Percentiles rank a stretch among this genome's conserved stretches.
These are phyloP conservation scores for Megalopta genalis DNA, from an alignment of 1,140 invertebrate genomes.

Conservation along the genomic window DNA sequence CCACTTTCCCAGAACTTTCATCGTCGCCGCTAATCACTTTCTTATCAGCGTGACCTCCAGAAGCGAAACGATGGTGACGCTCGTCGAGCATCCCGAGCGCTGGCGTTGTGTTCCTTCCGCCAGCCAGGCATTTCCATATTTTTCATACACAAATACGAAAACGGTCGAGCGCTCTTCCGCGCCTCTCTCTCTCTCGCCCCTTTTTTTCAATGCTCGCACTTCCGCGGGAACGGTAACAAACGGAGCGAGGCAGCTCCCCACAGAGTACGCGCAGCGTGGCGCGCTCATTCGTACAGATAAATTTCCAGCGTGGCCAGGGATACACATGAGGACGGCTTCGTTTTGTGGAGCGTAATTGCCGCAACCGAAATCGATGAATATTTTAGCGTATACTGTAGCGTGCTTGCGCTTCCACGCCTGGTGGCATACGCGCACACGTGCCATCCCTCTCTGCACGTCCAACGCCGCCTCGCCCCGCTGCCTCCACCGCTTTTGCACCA, in stretches of 20 bases:
- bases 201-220: slow-evolving; percentile 24
- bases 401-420: slow-evolving; percentile 52
- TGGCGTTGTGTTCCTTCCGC: not conserved
- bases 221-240: slow-evolving; percentile 31
- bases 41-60: not conserved
- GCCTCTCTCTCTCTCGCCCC: not conserved
- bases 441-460: not conserved
- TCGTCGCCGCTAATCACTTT: not conserved
- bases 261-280: slow-evolving; percentile 26
- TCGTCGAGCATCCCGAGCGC: not conserved
- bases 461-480: not conserved
- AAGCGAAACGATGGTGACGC: not conserved
- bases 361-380: slow-evolving; percentile 70
- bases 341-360: slow-evolving; percentile 60
- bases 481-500: not conserved
- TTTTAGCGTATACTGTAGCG: slow-evolving; percentile 58
- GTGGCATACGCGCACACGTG: slow-evolving; percentile 43
- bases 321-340: slow-evolving; percentile 50
- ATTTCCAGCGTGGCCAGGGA: slow-evolving; percentile 48
- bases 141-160: not conserved
- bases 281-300: slow-evolving; percentile 58
- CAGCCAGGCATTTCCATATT: slow-evolving; percentile 11
- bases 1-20: too few relatives aligned
- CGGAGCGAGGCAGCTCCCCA: slow-evolving; percentile 14
- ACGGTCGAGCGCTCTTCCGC: not conserved